Evolutionary conservation across 2,888 invertebrate species (phyloP), one percentile per base, ranked within the genome.

Genomic region (Parnassius glacialis): DNA sequence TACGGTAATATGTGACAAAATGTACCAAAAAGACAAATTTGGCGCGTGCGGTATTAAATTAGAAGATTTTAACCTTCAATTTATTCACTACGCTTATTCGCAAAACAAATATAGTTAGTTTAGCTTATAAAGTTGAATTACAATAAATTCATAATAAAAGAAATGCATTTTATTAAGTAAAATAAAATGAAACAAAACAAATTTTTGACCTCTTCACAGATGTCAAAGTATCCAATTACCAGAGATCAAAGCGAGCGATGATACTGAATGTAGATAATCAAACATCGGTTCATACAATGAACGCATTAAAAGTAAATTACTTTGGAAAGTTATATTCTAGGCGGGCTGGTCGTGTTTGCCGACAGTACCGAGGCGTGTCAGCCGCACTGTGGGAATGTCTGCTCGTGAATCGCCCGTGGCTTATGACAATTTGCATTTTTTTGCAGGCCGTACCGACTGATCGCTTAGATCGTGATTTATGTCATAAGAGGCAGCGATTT

Each of bases 381-480:
- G 78, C 75, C 71, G 66, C 78, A 81, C 85, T 91, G 90, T 90
- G 92, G 92, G 93, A 92, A 90, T 87, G 85, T 87, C 87, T 87
- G 90, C 81, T 87, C 91, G 91, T 91, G 90, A 87, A 90, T 89
- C 83, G 90, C 90, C 90, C 80, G 90, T 91, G 90, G 90, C 90
- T 90, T 91, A 90, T 90, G 91, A 90, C 90, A 90, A 90, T 91
- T 91, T 90, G 88, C 90, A 87, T 90, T 91, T 91, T 88, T 90
- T 91, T 87, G 82, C 85, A 77, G 83, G 75, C 81, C 70, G 80
- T 85, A 82, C 85, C 79, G 78, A 83, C 64, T 65, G 74, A 81
- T 78, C 77, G 78, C 76, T 80, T 79, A 78, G 76, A 75, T 66
- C 62, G 42, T 43, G 64, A 68, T 62, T 25, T 64, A 73, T 77